Evolutionary conservation across 2,113 vertebrate genomes (phyloP).

Genomic region (Xenus cinereus): DNA sequence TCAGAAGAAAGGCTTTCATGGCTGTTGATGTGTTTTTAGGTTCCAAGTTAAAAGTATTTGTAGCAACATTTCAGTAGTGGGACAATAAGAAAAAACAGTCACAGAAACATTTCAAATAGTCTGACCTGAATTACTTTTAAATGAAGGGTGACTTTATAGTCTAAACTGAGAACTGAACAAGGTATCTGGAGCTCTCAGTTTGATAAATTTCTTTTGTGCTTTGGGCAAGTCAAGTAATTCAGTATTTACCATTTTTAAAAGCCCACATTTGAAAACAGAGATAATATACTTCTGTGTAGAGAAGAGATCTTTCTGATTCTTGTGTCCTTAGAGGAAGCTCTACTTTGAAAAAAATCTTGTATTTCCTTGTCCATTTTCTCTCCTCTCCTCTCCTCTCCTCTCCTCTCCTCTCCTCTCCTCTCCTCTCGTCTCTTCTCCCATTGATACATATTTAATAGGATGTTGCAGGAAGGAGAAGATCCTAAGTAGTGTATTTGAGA

Average conservation of each 20-base stretch:
- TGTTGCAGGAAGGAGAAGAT: background rate
- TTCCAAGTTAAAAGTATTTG: background rate
- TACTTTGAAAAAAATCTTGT: background rate
- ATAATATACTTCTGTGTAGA: background rate
- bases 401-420: no score
- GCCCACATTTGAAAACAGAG: background rate
- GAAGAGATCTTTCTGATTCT: no score
- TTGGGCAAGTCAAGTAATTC: background rate
- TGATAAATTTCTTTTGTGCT: background rate
- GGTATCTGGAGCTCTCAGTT: background rate
- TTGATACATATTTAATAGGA: background rate
- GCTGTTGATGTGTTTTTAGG: slow-evolving; percentile 17
- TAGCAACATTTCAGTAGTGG: background rate
- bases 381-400: no score
- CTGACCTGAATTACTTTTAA: background rate
- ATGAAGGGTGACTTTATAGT: background rate
- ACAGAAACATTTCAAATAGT: background rate
- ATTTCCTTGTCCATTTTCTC: background rate
- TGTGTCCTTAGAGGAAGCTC: background rate
- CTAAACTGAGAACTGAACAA: background rate
- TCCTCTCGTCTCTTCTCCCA: background rate
- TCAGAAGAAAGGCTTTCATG: slow-evolving; percentile 22
- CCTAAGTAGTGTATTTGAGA: background rate
- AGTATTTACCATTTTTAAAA: background rate
- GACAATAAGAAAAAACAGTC: slow-evolving; percentile 8